Conservation (phyloP, 2,888 invertebrate species). For the Heliconius erato region DNA sequence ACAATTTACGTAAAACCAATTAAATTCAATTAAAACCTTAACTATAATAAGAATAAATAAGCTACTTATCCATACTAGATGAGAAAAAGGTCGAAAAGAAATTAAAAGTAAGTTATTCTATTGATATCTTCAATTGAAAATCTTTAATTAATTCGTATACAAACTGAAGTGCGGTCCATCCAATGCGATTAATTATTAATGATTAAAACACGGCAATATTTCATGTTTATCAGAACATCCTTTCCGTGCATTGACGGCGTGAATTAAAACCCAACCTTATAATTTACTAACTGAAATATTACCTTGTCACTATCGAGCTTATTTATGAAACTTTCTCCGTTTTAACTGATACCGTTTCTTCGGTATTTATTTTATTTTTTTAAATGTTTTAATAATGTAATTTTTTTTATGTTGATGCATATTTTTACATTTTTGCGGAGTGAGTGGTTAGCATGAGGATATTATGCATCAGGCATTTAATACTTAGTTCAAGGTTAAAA, state of each 20-base stretch:
- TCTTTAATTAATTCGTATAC: conserved; percentile 18
- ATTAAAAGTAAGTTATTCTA: neutral
- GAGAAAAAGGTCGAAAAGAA: neutral
- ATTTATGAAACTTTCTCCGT: conserved; percentile 49
- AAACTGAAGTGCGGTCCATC: conserved; percentile 19
- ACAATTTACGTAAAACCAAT: too few relatives aligned
- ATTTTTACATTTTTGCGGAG: neutral
- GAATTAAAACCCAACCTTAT: conserved; percentile 48
- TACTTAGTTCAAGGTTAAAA: neutral
- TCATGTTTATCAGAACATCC: conserved; percentile 51
- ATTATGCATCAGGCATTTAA: neutral
- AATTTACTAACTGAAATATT: conserved; percentile 43
- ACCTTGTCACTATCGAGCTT: conserved; percentile 36
- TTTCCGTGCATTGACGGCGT: conserved; percentile 45
- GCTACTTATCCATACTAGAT: neutral
- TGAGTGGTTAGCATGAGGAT: neutral
- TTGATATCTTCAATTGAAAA: conserved; percentile 3
- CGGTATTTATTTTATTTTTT: neutral
- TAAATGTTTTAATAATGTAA: neutral
- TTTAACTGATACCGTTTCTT: conserved; percentile 29
- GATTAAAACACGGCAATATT: conserved; percentile 49
- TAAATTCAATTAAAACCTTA: too few relatives aligned
- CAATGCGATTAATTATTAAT: conserved; percentile 30
- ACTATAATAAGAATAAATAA: too few relatives aligned
- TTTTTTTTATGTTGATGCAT: neutral